Evolutionary conservation across 2,113 vertebrate genomes (phyloP).

Genomic region (Sinocyclocheilus grahami): DNA sequence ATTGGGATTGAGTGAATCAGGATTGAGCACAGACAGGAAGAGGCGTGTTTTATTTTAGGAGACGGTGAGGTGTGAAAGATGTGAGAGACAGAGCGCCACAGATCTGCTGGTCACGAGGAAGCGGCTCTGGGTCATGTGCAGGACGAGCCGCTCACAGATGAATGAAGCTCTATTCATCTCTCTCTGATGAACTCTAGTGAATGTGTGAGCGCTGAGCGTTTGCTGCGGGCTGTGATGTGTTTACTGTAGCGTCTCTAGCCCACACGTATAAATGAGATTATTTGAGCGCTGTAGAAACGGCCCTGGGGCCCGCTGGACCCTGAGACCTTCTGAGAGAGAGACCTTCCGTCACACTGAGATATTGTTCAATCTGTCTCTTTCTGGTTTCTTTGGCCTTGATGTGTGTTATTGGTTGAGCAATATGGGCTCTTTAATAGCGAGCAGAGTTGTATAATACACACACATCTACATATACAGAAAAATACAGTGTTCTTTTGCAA

Average conservation of each 20-base stretch:
- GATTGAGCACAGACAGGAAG: not conserved
- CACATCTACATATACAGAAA: no score
- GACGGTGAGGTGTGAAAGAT: not conserved
- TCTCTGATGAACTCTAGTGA: conserved; percentile 7
- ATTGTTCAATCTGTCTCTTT: not conserved
- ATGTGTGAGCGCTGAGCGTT: not conserved
- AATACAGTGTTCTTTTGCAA: no score
- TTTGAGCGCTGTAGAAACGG: not conserved
- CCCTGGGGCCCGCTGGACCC: not conserved
- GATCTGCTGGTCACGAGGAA: not conserved
- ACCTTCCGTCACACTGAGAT: not conserved
- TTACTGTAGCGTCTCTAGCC: no score
- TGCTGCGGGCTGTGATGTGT: not conserved
- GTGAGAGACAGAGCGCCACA: no score
- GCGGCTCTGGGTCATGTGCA: not conserved
- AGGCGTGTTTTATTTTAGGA: not conserved
- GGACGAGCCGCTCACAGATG: not conserved
- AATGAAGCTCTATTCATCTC: not conserved
- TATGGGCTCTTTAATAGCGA: no score
- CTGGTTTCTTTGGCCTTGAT: not conserved
- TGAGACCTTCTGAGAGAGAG: not conserved
- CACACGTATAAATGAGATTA: not conserved
- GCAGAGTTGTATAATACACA: no score
- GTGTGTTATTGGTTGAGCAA: not conserved
- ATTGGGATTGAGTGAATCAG: not conserved